phyloP scores from a whole-genome alignment of 2,113 vertebrate genomes.

The Mungos mungo region DNA sequence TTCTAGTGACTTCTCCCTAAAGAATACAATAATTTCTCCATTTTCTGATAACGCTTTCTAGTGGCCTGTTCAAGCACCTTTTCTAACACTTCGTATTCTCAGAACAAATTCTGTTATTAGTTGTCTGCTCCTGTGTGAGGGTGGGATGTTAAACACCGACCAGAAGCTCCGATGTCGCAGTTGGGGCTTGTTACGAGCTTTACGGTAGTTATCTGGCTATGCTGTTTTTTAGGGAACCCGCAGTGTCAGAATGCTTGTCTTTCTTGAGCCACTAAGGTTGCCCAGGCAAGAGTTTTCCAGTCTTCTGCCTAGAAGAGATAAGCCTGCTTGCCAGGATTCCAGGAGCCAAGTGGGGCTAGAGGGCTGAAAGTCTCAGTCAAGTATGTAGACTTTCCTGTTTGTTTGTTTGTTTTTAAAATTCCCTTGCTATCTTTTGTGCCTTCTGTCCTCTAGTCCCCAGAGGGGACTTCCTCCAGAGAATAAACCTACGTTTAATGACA shows the following conservation, averaged over 20 bases:
- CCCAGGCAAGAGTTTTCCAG: not conserved
- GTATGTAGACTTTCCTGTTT: not conserved
- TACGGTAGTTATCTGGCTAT: not conserved
- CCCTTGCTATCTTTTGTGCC: not conserved
- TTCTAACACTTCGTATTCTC: not conserved
- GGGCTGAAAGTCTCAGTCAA: not conserved
- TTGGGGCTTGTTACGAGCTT: not conserved
- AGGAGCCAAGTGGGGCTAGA: not conserved
- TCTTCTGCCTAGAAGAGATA: not conserved
- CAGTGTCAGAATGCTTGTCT: not conserved
- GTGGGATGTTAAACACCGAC: not conserved
- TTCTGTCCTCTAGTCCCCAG: not conserved
- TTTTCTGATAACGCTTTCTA: not conserved
- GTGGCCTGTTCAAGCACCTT: not conserved
- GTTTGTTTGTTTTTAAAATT: not conserved
- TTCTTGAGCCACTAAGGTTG: not conserved
- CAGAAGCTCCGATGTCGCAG: not conserved
- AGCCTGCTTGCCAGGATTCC: not conserved
- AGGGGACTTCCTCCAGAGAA: not conserved
- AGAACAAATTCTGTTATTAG: not conserved
- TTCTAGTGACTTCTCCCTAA: conserved; percentile 24
- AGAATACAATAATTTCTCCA: not conserved
- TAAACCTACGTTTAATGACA: not conserved
- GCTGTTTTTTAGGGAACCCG: not conserved
- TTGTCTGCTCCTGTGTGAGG: not conserved